Conservation (phyloP, 2,888 invertebrate species). For the Pardosa pseudoannulata region DNA sequence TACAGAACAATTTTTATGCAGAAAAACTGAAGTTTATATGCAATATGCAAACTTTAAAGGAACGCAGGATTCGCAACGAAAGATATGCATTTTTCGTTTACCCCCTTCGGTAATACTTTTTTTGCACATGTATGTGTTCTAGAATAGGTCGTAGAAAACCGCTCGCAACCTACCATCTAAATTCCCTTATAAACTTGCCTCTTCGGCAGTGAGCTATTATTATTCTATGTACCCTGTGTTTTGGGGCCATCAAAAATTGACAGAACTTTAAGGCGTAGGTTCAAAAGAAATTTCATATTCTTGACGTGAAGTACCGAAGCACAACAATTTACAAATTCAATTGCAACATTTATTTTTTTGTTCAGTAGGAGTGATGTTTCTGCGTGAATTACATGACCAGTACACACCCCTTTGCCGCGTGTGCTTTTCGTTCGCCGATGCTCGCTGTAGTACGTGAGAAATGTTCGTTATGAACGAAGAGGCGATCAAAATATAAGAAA, state of each 20-base stretch:
- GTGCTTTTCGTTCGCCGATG: not conserved
- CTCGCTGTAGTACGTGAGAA: slow-evolving; percentile 44
- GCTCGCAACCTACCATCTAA: slow-evolving; percentile 44
- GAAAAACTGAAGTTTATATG: slow-evolving; percentile 58
- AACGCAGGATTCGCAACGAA: slow-evolving; percentile 41
- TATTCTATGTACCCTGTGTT: slow-evolving; percentile 21
- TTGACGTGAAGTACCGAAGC: slow-evolving; percentile 18
- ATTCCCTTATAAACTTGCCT: slow-evolving; percentile 56
- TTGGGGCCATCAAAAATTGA: slow-evolving; percentile 61
- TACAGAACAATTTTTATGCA: slow-evolving; percentile 52
- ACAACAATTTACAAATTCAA: slow-evolving; percentile 10
- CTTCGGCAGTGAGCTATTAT: slow-evolving; percentile 46
- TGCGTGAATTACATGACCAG: not conserved
- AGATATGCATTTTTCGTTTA: not conserved
- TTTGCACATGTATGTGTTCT: too few species aligned
- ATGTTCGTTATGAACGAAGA: slow-evolving; percentile 49
- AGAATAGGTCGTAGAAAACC: slow-evolving; percentile 23
- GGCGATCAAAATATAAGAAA: slow-evolving; percentile 21
- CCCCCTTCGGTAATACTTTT: slow-evolving; percentile 10
- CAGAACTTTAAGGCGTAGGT: slow-evolving; percentile 3
- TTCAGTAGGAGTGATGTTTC: not conserved
- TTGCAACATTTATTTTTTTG: slow-evolving; percentile 21
- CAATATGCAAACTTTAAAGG: slow-evolving; percentile 61
- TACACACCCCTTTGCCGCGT: not conserved
- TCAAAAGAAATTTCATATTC: slow-evolving; percentile 42